Evolutionary conservation across 2,797 vertebrate genomes (phyloP), one percentile per base, ranked within the genome.

Genomic region (Borostomias antarcticus): DNA sequence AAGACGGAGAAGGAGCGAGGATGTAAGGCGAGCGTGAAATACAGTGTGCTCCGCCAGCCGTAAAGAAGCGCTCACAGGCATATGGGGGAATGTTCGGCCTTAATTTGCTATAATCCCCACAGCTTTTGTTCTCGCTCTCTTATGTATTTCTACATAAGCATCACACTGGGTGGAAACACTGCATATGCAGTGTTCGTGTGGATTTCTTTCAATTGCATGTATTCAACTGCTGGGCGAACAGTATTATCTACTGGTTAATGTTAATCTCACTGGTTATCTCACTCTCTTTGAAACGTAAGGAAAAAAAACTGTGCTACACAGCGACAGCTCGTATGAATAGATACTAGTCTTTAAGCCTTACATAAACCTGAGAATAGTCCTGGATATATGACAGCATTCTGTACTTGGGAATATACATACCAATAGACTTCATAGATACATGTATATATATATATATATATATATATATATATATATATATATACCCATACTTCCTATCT

Each of bases 1-100:
- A 54, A 58, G 47, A 68, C 37, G 35, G 54, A 72, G 28, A 71
- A 64, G 25, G 21, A 43, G 40, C 40, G 47, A 28, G 9, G 54
- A 70, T 61, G 48, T 37, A 57, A 81, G 64, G 47, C 62, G 54
- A 77, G 58, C 74, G 64, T 73, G 72, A 80, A 74, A 82, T 73
- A 57, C 23, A 9, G 58, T 37, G 48, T 72, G 32, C 52, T 35
- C 58, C 45, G 9, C 33, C 19, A 54, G 9, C 29, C 30, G n/a
- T 58, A 30, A 23, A 57, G 78, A 75, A 68, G 76, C 59, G 25
- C 67, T 48, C 30, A 13, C 37, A 48, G 32, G 8, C 64, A 66
- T 32, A 62, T 30, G 74, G 33, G 57, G 17, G 62, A 70, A 47
- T 23, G 63, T 63, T 66, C 58, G 23, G 30, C 50, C 60, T 52